phyloP scores from a whole-genome alignment of 2,888 invertebrate species.

The Diplazon laetatorius region DNA sequence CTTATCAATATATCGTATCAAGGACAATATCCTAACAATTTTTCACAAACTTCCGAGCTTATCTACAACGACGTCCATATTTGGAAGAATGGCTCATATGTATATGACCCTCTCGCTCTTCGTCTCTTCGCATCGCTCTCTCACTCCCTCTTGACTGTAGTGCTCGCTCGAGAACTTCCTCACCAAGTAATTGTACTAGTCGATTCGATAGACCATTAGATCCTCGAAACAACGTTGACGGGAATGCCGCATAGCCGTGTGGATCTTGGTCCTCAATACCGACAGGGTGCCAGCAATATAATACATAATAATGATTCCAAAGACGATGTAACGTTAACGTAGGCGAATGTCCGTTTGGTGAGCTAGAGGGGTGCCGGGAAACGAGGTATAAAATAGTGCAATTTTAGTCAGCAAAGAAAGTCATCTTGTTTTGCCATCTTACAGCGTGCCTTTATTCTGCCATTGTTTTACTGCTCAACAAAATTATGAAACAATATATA shows the following conservation, averaged over 20 bases:
- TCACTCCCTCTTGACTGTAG: conserved; percentile 72
- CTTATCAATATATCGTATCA: too few species aligned
- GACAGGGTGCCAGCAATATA: background rate
- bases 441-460: background rate
- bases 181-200: conserved; percentile 71
- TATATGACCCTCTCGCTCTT: conserved; percentile 50
- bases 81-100: background rate
- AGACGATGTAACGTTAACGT: background rate
- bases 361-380: conserved; percentile 12
- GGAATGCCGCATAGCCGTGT: background rate
- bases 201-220: conserved; percentile 44
- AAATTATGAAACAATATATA: conserved; percentile 40
- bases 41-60: too few species aligned
- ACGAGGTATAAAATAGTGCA: background rate
- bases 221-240: conserved; percentile 58
- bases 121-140: conserved; percentile 51
- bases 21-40: too few species aligned
- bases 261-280: background rate
- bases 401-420: background rate
- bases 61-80: too few species aligned
- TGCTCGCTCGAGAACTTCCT: conserved; percentile 75
- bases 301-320: background rate
- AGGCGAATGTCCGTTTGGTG: conserved; percentile 1
- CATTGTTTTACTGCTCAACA: background rate
- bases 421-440: background rate